phyloP scores from a whole-genome alignment of 2,888 invertebrate genomes.

The Myopa testacea region DNA sequence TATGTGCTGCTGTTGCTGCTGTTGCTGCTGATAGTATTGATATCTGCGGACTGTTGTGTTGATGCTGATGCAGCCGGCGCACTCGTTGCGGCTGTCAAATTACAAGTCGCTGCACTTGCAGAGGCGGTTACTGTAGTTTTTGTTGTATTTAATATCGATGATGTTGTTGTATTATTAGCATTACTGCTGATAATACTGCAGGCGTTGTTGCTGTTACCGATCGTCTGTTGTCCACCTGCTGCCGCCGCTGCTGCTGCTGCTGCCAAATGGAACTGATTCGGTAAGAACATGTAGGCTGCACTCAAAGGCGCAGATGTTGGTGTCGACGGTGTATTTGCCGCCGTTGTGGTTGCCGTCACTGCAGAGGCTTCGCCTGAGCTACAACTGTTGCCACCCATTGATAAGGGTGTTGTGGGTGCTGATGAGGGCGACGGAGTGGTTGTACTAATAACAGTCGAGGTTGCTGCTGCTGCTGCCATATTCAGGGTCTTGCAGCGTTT shows the following conservation, averaged over 20 bases:
- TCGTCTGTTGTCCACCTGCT: conserved; percentile 16
- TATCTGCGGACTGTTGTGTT: conserved; percentile 9
- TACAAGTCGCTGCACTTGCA: background rate
- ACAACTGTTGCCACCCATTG: conserved; percentile 32
- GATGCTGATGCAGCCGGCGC: conserved; percentile 43
- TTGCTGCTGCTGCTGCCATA: conserved; percentile 46
- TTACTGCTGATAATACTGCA: conserved; percentile 40
- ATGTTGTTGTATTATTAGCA: conserved; percentile 43
- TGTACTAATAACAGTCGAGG: conserved; percentile 45
- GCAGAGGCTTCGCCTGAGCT: background rate
- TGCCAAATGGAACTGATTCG: conserved; percentile 65
- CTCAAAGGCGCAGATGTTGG: conserved; percentile 51
- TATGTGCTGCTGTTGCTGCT: background rate
- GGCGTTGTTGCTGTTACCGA: conserved; percentile 17
- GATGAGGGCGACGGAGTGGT: conserved; percentile 50
- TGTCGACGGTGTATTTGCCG: conserved; percentile 35
- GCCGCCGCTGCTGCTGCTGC: conserved; percentile 53
- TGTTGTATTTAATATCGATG: conserved; percentile 32
- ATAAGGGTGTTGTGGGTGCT: conserved; percentile 41
- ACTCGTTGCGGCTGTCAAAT: conserved; percentile 40
- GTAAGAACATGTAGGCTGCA: conserved; percentile 65
- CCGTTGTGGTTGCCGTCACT: background rate
- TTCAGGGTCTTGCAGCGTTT: conserved; percentile 65
- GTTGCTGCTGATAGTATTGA: background rate
- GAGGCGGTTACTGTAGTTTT: conserved; percentile 31